Evolutionary conservation across 2,113 vertebrate genomes (phyloP), one percentile per base, ranked within the genome.

Genomic region (Lampris incognitus): DNA sequence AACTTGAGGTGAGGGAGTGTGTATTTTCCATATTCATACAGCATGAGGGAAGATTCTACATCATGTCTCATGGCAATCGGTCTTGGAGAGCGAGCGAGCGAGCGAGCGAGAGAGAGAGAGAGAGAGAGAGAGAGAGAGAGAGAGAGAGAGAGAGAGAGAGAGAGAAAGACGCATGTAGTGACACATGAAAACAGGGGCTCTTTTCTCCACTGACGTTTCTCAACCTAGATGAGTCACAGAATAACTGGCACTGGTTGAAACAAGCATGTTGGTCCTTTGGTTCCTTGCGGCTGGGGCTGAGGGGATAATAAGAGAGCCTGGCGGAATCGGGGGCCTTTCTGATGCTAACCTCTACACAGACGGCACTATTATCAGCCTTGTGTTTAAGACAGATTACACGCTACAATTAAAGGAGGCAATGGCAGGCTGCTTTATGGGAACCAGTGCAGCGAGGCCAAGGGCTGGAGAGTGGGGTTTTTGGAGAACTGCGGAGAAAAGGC

Each of bases 291-390:
- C 90, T 55, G 70, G 68, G 83, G 76, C 79, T 90, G 90, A 89
- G 89, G 80, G 87, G 85, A 93, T 92, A 93, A 94, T 94, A 92
- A 93, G 88, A 94, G 91, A 91, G 88, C 82, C 79, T 74, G 67
- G 55, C 64, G 81, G 88, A 81, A 91, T 87, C 82, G 78, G 83
- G 83, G 85, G 81, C 88, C 82, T 87, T 91, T 90, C 81, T 90
- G 88, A 90, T 85, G 84, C 89, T 86, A 88, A 89, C 87, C 88
- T 90, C 85, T 74, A 70, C 87, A 89, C 46, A 89, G 89, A 92
- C 91, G 84, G 87, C 74, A 75, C 88, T 86, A 88, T 90, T 88
- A 90, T 90, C 89, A 88, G 87, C 85, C 89, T 88, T 89, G 89
- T 92, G 86, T 88, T 92, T 89, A 92, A 88, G 84, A 74, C 84